A percentile compares a stretch with the other conserved stretches of the same genome.
Conservation (phyloP, 2,797 vertebrate genomes). For the Gallirallus australis region DNA sequence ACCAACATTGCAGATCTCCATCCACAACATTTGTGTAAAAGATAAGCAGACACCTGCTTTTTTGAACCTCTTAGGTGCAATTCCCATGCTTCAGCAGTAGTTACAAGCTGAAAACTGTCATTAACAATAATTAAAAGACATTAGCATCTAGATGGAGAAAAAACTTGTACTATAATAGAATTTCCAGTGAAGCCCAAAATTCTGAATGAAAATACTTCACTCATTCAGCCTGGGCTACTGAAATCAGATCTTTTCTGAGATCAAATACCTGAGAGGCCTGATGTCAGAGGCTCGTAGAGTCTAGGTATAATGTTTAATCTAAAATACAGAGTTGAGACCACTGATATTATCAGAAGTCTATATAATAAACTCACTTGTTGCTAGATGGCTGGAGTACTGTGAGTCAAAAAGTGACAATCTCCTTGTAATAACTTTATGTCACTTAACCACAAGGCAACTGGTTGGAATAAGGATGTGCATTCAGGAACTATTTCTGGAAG, state of each 20-base stretch:
- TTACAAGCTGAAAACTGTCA: neutral
- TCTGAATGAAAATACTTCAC: neutral
- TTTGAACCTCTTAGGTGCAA: no score
- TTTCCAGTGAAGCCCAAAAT: neutral
- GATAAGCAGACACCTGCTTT: no score
- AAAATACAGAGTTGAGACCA: no score
- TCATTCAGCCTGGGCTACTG: neutral
- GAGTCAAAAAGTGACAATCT: neutral
- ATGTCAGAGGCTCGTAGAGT: neutral
- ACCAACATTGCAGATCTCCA: no score
- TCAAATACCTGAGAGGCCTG: neutral
- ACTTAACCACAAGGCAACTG: neutral
- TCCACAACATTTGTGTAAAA: no score
- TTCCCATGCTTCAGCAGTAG: neutral
- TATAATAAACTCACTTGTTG: fast-evolving
- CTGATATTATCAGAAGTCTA: neutral
- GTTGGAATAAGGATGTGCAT: neutral
- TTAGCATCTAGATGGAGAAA: neutral
- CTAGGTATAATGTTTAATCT: neutral
- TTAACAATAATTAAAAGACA: neutral
- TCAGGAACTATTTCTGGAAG: neutral
- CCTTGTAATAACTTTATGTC: neutral
- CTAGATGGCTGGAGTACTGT: neutral
- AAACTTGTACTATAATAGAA: neutral
- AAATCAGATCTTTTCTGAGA: neutral